Conservation (phyloP, 1,140 invertebrate species). For the Lasioglossum baleicum region DNA sequence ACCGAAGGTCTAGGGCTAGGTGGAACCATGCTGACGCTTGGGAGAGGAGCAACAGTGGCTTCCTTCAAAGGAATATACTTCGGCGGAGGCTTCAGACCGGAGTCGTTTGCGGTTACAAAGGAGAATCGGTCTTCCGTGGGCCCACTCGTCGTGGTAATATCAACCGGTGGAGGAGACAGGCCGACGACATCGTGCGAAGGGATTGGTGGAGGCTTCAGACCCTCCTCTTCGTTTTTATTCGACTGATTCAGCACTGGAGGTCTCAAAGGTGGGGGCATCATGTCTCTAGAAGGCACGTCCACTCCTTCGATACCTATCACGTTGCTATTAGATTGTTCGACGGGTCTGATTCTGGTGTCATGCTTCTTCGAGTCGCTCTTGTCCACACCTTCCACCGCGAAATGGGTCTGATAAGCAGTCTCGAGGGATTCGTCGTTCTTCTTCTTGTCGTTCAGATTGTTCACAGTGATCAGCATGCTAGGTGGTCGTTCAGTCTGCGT, state of each 20-base stretch:
- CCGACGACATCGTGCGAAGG: constrained; percentile 73
- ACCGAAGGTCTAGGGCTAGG: constrained; percentile 71
- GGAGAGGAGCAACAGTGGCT: constrained; percentile 62
- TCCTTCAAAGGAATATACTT: constrained; percentile 74
- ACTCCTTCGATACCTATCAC: constrained; percentile 45
- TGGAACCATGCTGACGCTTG: constrained; percentile 74
- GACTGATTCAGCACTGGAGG: constrained; percentile 31
- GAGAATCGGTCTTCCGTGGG: constrained; percentile 56
- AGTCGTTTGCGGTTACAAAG: constrained; percentile 54
- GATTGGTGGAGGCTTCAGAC: constrained; percentile 72
- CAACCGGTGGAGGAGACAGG: constrained; percentile 74
- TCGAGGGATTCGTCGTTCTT: constrained; percentile 66
- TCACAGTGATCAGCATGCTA: constrained; percentile 60
- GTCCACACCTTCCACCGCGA: constrained; percentile 59
- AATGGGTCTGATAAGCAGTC: constrained; percentile 71
- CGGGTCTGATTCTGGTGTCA: constrained; percentile 18
- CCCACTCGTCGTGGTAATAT: constrained; percentile 69
- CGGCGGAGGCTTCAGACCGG: constrained; percentile 70
- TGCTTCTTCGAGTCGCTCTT: constrained; percentile 31
- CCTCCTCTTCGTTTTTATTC: constrained; percentile 62
- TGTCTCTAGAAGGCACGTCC: constrained; percentile 70
- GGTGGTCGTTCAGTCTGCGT: constrained; percentile 71
- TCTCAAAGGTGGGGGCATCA: constrained; percentile 73
- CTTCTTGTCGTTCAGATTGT: constrained; percentile 49
- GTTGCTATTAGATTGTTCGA: constrained; percentile 32